Evolutionary conservation across 2,797 vertebrate genomes (phyloP).

Genomic region (Hydrolagus colliei): DNA sequence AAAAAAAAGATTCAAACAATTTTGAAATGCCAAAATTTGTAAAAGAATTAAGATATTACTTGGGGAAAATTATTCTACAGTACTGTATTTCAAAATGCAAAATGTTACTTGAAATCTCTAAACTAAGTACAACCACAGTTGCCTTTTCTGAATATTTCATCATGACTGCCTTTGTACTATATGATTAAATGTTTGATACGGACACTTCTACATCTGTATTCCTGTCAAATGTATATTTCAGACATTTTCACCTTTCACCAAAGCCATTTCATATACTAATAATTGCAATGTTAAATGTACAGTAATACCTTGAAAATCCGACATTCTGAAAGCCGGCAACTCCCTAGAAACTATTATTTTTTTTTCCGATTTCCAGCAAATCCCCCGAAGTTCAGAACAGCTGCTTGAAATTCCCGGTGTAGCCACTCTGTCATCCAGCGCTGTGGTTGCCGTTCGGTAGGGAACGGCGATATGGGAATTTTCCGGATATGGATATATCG

Average conservation of each 20-base stretch:
- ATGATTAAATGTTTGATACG: too few species aligned
- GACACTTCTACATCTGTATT: not conserved
- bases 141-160: conserved; percentile 8
- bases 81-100: not conserved
- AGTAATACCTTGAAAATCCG: not conserved
- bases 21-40: not conserved
- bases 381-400: too few species aligned
- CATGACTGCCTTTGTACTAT: conserved; percentile 9
- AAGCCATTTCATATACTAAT: not conserved
- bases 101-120: conserved; percentile 6
- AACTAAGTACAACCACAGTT: not conserved
- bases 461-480: too few species aligned
- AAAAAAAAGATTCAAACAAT: not conserved
- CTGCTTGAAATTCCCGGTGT: too few species aligned
- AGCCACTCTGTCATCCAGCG: too few species aligned
- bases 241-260: not conserved
- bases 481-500: too few species aligned
- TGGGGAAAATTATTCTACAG: not conserved
- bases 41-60: not conserved
- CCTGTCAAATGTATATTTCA: not conserved
- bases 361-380: too few species aligned
- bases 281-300: not conserved
- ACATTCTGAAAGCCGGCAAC: too few species aligned
- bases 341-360: too few species aligned
- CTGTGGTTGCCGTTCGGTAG: too few species aligned